Percentiles rank a stretch among this genome's conserved stretches.
phyloP scores from a whole-genome alignment of 2,113 vertebrate species.

The Plecotus auritus region DNA sequence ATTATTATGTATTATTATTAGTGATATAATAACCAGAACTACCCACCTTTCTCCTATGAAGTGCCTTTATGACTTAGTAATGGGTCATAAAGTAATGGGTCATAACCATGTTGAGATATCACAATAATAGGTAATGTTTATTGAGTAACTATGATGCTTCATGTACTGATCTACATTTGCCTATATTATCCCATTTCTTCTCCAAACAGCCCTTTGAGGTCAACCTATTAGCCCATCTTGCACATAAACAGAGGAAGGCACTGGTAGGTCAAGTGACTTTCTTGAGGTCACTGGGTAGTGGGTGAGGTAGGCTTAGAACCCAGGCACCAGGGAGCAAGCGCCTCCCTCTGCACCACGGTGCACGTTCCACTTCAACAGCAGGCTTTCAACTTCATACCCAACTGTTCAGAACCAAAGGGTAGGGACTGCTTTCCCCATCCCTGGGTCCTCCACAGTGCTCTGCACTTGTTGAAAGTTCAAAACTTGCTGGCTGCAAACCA shows the following conservation, averaged over 20 bases:
- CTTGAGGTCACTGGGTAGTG: not conserved
- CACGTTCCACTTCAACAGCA: not conserved
- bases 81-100: not conserved
- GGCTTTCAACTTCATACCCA: not conserved
- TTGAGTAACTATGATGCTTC: not conserved
- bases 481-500: not conserved
- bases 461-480: not conserved
- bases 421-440: not conserved
- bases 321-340: not conserved
- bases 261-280: not conserved
- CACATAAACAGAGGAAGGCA: not conserved
- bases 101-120: not conserved
- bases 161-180: not conserved
- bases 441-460: not conserved
- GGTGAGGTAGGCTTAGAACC: not conserved
- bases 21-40: not conserved
- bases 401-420: not conserved
- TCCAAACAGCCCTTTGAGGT: not conserved
- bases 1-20: not conserved
- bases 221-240: not conserved
- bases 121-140: not conserved
- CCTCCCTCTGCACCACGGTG: rapidly evolving
- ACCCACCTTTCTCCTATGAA: not conserved
- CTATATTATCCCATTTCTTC: not conserved
- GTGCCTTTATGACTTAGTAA: not conserved